These are phyloP conservation scores for Dicentrarchus labrax DNA, from an alignment of 2,113 vertebrate species.

Conservation along the genomic window DNA sequence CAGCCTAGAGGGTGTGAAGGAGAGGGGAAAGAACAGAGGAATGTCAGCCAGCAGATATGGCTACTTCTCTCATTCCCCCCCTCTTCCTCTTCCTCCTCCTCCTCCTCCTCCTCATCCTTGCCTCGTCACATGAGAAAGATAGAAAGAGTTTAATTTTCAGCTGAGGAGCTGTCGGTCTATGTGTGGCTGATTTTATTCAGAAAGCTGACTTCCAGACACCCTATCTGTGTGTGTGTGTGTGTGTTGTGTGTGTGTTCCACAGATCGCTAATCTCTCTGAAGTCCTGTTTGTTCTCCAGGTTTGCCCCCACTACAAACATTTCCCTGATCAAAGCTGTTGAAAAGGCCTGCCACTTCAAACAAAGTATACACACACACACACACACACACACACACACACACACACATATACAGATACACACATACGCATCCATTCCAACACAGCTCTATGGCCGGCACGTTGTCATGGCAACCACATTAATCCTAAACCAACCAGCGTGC, in stretches of 20 bases:
- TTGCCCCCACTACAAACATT: conserved; percentile 87
- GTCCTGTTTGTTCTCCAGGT: conserved; percentile 87
- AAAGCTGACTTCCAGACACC: conserved; percentile 69
- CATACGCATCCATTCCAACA: conserved; percentile 66
- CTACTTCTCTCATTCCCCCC: conserved; percentile 10
- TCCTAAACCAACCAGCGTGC: conserved; percentile 66
- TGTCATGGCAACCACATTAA: conserved; percentile 82
- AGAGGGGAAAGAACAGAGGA: conserved; percentile 42
- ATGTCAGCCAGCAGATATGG: conserved; percentile 31
- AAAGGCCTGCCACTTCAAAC: conserved; percentile 86
- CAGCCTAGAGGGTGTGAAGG: conserved; percentile 29
- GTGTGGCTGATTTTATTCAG: conserved; percentile 62
- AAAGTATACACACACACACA: conserved; percentile 64
- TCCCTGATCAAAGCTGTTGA: conserved; percentile 86
- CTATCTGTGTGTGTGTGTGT: neutral
- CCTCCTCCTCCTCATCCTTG: conserved; percentile 13
- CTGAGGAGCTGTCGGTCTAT: conserved; percentile 44
- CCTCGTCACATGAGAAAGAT: conserved; percentile 60
- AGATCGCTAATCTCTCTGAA: conserved; percentile 85
- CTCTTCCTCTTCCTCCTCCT: conserved; percentile 11
- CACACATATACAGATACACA: conserved; percentile 25
- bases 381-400: conserved; percentile 15
- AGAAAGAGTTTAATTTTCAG: conserved; percentile 60
- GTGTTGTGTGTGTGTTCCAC: conserved; percentile 60
- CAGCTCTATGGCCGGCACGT: conserved; percentile 62